Conservation (phyloP, 2,797 vertebrate species). For the Catamblyrhynchus diadema region DNA sequence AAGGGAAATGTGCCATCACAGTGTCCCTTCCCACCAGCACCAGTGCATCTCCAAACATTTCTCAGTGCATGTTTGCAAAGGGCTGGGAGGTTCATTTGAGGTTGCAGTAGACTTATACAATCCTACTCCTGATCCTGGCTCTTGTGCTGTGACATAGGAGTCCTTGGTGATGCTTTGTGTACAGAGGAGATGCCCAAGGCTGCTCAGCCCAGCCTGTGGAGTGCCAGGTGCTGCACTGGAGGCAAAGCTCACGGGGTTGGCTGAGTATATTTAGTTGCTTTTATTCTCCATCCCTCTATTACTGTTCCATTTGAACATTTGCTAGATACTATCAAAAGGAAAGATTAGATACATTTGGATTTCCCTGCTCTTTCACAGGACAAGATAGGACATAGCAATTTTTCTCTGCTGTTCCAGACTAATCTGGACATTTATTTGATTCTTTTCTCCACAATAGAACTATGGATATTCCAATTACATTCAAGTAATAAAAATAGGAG, state of each 20-base stretch:
- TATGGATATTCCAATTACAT: background rate
- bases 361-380: background rate
- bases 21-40: background rate
- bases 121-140: accelerated
- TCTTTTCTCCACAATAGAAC: background rate
- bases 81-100: background rate
- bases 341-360: background rate
- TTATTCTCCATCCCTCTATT: background rate
- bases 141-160: accelerated
- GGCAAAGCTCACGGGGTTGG: background rate
- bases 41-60: background rate
- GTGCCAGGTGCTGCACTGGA: background rate
- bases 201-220: background rate
- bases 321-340: background rate
- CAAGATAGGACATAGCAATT: background rate
- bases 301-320: background rate
- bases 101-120: accelerated
- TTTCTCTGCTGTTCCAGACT: background rate
- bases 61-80: background rate
- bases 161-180: background rate
- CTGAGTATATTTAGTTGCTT: background rate
- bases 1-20: background rate
- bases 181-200: background rate
- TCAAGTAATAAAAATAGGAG: conserved; percentile 36
- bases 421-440: background rate